These are phyloP conservation scores for Parus major DNA, from an alignment of 2,113 vertebrate genomes.

Conservation along the genomic window DNA sequence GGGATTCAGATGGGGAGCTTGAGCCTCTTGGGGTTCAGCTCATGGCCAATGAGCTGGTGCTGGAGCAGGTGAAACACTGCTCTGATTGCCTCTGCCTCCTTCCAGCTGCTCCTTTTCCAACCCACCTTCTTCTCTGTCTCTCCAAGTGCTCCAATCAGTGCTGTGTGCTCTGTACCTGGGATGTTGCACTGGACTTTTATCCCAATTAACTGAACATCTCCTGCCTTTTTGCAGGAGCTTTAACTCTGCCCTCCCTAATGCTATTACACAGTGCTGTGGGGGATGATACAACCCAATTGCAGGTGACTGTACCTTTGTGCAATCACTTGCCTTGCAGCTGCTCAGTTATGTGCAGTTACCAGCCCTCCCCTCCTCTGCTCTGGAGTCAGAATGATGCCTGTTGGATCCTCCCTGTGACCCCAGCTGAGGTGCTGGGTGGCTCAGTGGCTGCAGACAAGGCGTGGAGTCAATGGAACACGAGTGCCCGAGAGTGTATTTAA, in stretches of 20 bases:
- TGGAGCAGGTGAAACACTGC: neutral
- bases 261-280: rapidly evolving
- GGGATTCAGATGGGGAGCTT: neutral
- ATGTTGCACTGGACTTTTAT: neutral
- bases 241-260: neutral
- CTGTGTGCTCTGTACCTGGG: neutral
- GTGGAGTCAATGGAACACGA: rapidly evolving
- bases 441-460: neutral
- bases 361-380: neutral
- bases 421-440: neutral
- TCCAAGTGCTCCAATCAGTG: neutral
- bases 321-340: neutral
- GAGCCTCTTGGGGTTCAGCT: neutral
- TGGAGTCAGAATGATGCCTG: neutral
- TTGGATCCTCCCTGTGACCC: neutral
- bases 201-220: neutral
- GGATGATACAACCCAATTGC: neutral
- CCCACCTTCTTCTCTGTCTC: neutral
- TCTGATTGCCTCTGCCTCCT: neutral
- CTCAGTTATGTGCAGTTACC: neutral
- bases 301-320: neutral
- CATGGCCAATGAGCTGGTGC: rapidly evolving
- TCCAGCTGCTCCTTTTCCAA: neutral
- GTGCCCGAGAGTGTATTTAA: neutral
- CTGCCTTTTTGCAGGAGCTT: neutral